Base-by-base conservation (phyloP, 1,140 invertebrate species). In the Drosophila sp. region DNA sequence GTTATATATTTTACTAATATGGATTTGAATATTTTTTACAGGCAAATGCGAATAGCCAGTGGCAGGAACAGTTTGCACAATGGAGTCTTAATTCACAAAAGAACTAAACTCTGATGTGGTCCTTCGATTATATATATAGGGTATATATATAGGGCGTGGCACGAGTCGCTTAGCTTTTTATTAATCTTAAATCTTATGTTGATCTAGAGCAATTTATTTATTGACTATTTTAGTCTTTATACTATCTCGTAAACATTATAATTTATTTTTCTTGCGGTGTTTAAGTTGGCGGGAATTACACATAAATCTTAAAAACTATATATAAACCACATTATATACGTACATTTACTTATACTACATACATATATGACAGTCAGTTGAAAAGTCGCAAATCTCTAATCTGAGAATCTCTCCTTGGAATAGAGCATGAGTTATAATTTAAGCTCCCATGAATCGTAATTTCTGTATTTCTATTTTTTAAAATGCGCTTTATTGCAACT, bases 51-150 rank as follows among this genome's bases (percentile, higher is more conserved):
- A 92, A 89, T 87, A 91, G 76, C 75, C 91, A 92, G 59, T 92
- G 91, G 91, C 91, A 92, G 80, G 91, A 92, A 58, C 91, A 92
- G 72, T 92, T 92, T 73, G 91, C 91, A 59, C 91, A 92, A 81
- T 92, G 91, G 91, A 91, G 89, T 77, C 81, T 92, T 58, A 91
- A 92, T 76, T 89, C 82, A 45, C 90, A 92, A 67, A 91, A 91
- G 71, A 87, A 92, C 77, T 89, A 91, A 76, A 76, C 27, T 32
- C 43, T 38, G 29, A 14, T 71, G 32, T 53, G 32, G 50, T 18
- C 5, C 29, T 36, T 21, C 32, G 50, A 18, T 53, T 53, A 43
- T 58, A 46, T 48, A 29, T 41, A 43, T 53, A 63, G n/a, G n/a
- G n/a, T 51, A 32, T 43, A 61, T 16, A 40, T 11, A 21, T 32